A percentile compares a stretch with the other conserved stretches of the same genome.
Evolutionary conservation across 2,888 invertebrate genomes (phyloP).

Genomic region (Eilema caniola): DNA sequence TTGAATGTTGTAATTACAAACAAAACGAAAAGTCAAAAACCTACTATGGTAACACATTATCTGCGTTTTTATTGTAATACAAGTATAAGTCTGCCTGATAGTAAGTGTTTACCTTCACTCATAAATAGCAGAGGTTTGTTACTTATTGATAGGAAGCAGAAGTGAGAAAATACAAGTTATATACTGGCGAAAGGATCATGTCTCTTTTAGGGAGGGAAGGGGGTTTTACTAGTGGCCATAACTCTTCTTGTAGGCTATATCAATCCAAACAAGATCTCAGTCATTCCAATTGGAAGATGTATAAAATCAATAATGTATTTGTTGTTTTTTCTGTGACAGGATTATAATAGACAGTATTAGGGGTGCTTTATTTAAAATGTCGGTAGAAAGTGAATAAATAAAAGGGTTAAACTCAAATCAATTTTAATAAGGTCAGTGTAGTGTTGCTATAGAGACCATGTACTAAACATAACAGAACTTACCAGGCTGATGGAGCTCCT

Average conservation of each 20-base stretch:
- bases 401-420: conserved; percentile 4
- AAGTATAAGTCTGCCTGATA: background rate
- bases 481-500: background rate
- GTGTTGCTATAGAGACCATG: conserved; percentile 21
- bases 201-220: background rate
- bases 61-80: too few relatives aligned
- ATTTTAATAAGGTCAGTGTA: conserved; percentile 1
- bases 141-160: background rate
- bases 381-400: background rate
- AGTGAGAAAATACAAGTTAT: background rate
- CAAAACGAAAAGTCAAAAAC: too few relatives aligned
- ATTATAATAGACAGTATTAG: background rate
- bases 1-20: too few relatives aligned
- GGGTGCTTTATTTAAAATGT: background rate
- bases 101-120: background rate
- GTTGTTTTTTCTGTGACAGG: background rate
- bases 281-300: background rate
- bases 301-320: background rate
- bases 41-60: too few relatives aligned
- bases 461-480: conserved; percentile 9
- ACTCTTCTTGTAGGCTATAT: too few relatives aligned
- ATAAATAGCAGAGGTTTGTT: background rate
- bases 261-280: too few relatives aligned
- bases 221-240: too few relatives aligned
- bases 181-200: too few relatives aligned